Conservation (phyloP, 2,113 vertebrate genomes). For the Clupea harengus region DNA sequence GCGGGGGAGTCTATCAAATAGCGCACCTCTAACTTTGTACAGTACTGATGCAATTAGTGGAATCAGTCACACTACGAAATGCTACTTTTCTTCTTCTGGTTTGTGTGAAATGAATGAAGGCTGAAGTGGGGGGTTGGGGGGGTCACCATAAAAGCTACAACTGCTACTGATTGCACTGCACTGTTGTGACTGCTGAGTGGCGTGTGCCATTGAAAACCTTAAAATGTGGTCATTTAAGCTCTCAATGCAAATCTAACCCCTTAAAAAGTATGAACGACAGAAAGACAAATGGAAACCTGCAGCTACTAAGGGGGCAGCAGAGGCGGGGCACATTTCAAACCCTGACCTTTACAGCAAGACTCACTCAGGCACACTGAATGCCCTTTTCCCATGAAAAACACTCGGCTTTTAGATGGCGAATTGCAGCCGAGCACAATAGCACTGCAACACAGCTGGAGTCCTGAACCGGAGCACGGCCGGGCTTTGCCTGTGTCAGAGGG, state of each 20-base stretch:
- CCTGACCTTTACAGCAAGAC: slow-evolving; percentile 35
- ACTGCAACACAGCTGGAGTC: not conserved
- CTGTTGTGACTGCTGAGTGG: not conserved
- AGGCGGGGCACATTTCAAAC: not conserved
- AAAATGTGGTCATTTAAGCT: not conserved
- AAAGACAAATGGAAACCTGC: not conserved
- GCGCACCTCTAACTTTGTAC: no score
- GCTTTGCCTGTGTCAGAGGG: not conserved
- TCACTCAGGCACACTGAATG: slow-evolving; percentile 16
- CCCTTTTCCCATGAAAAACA: slow-evolving; percentile 21
- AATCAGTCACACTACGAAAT: no score
- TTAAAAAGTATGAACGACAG: not conserved
- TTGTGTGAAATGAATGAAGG: no score
- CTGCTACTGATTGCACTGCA: not conserved
- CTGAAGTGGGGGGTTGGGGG: no score
- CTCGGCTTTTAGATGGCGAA: not conserved
- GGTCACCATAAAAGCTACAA: no score
- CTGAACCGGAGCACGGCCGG: not conserved
- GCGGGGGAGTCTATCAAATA: no score
- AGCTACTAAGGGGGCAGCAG: not conserved
- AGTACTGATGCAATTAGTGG: no score
- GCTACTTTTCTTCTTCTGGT: no score
- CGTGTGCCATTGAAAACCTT: not conserved
- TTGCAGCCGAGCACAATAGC: not conserved
- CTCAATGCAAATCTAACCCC: not conserved